Base-by-base conservation (phyloP, 2,888 invertebrate species). In the Nineta flava region DNA sequence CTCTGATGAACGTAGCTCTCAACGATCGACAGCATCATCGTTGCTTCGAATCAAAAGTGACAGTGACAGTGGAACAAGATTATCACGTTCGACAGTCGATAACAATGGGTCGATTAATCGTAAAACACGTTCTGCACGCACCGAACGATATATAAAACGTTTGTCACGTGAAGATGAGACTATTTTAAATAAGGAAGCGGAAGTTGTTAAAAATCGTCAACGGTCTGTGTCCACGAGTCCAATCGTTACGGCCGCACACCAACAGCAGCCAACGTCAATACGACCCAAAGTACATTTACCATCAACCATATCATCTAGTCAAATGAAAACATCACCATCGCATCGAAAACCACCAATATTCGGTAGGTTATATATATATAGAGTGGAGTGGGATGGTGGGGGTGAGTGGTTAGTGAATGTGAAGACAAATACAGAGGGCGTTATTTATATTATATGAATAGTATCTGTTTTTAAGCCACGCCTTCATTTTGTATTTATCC, bases 121-220 rank as follows among this genome's bases (percentile, higher is more conserved):
- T 56, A 74, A 75, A 58, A 78, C 83, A 26, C 71, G 87, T 50
- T 76, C 79, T 19, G 86, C 87, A 1, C 73, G 88, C 57, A 87
- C 86, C 48, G 87, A 88, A 62, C 73, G 87, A 49, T 86, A 87
- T 60, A 79, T 83, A 50, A 83, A 83, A 60, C 73, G 87, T 49
- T 65, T 85, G 55, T 83, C 82, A 12, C 73, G 79, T 51, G 84
- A 83, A 55, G 82, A 83, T 35, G 81, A 81, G 59, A 67, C 69
- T 52, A 69, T 71, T 55, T 60, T 72, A 6, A 73, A 73, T 52
- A 71, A 71, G 59, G 77, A 77, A 66, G 71, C 72, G 17, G 71
- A 73, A 41, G 13, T 46, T 49, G 52, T 47, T 53, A 19, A 26
- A 16, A 26, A 42, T 9, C 19, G 16, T 16, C 17, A 48, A 26